Evolutionary conservation across 2,797 vertebrate genomes (phyloP).

Genomic region (Myiothlypis chrysogaster): DNA sequence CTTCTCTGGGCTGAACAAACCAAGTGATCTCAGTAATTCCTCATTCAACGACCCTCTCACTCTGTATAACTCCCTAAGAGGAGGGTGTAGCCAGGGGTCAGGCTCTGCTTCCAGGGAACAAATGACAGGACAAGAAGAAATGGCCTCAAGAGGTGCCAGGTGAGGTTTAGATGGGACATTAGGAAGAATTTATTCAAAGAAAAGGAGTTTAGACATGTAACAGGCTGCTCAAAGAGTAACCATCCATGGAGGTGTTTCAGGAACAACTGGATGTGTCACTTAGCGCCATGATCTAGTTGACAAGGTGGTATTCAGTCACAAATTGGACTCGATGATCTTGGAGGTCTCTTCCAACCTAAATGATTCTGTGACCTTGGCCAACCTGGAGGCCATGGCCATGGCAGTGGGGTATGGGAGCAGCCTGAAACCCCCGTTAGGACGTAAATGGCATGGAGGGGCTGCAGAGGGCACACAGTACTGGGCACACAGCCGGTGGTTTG

Average conservation of each 20-base stretch:
- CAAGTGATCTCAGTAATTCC: background rate
- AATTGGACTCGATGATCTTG: too few species aligned
- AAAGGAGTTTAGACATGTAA: background rate
- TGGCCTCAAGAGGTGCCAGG: background rate
- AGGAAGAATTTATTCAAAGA: background rate
- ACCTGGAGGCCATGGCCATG: background rate
- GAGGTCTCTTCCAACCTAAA: too few species aligned
- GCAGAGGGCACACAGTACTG: background rate
- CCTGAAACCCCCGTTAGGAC: background rate
- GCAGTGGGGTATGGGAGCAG: background rate
- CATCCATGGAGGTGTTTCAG: background rate
- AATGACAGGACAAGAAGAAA: too few species aligned
- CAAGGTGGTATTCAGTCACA: background rate
- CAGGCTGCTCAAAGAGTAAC: background rate
- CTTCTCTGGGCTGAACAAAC: background rate
- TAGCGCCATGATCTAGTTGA: background rate
- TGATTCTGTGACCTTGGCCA: background rate
- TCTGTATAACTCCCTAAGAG: too few species aligned
- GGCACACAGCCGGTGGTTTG: background rate
- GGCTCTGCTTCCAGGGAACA: too few species aligned
- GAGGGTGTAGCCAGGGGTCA: too few species aligned
- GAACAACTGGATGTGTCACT: background rate
- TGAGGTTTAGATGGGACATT: background rate
- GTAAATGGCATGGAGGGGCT: background rate
- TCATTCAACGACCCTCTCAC: background rate